Evolutionary conservation across 2,888 invertebrate genomes (phyloP), one percentile per base, ranked within the genome.

Genomic region (Scaptomyza tumidula): DNA sequence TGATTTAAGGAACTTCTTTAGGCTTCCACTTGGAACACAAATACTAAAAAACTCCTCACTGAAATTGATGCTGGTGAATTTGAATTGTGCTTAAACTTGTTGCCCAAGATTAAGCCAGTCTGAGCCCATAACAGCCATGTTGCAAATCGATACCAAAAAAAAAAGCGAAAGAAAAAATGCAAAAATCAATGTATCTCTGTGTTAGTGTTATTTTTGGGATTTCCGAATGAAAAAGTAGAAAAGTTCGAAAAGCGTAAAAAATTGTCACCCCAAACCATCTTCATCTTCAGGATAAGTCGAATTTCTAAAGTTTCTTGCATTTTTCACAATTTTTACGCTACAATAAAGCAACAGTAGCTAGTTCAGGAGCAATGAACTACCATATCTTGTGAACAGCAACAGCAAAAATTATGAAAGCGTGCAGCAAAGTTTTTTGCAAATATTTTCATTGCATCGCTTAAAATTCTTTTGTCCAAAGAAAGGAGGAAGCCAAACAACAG

Each of bases 221-320:
- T 44, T 29, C 24, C 7, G 24, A 39, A 45, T 44, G 56, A 4
- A 49, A 53, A 45, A 37, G 45, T 46, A 61, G 14, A 48, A 33
- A 33, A 33, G 33, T 33, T 33, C 7, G 9, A 46, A 58, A 59
- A 59, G 49, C 48, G 52, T 19, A 19, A 19, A 19, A 19, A 19
- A 2, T 19, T 19, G 1, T 19, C 2, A 19, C 19, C 19, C 61
- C 44, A 68, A 75, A 63, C 57, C 50, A 54, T 11, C 9, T 9
- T 16, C 16, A 16, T 41, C 41, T 16, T 41, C 41, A 43, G 50
- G 48, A 60, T 75, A 75, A 56, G 69, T 78, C 60, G 60, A 76
- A 62, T 71, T 61, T 43, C 39, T 35, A 27, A 31, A 50, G 35
- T 76, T 49, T 27, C 16, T 14, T 53, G 14, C 37, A 43, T 2